phyloP scores from a whole-genome alignment of 2,113 vertebrate species.

The Loxodonta africana region DNA sequence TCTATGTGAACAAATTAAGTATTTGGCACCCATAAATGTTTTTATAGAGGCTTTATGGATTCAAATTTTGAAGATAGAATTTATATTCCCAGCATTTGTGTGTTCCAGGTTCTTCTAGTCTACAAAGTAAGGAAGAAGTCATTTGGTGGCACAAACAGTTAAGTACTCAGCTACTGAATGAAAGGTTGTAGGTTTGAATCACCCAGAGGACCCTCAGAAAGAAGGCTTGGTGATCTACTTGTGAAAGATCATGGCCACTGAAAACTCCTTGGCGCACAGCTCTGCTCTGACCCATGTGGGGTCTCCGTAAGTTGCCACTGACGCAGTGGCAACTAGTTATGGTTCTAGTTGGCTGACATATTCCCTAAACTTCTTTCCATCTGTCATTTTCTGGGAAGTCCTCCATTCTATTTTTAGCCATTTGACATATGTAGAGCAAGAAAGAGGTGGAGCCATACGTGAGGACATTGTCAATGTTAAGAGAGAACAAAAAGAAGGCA shows the following conservation, averaged over 20 bases:
- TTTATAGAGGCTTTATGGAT: background rate
- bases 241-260: background rate
- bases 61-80: background rate
- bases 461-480: background rate
- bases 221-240: background rate
- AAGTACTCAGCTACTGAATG: background rate
- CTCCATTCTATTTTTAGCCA: background rate
- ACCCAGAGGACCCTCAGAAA: background rate
- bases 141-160: background rate
- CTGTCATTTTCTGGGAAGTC: background rate
- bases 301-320: background rate
- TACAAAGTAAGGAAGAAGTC: background rate
- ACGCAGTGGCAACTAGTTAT: background rate
- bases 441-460: background rate
- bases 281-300: background rate
- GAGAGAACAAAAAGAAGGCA: background rate
- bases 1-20: background rate
- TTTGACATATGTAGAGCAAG: background rate
- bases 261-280: background rate
- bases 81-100: background rate
- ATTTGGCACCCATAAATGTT: background rate
- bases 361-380: background rate
- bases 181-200: background rate
- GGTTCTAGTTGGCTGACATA: too few species aligned
- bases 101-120: background rate